Evolutionary conservation across 2,113 vertebrate genomes (phyloP), one percentile per base, ranked within the genome.

Genomic region (Sinocyclocheilus maitianheensis): DNA sequence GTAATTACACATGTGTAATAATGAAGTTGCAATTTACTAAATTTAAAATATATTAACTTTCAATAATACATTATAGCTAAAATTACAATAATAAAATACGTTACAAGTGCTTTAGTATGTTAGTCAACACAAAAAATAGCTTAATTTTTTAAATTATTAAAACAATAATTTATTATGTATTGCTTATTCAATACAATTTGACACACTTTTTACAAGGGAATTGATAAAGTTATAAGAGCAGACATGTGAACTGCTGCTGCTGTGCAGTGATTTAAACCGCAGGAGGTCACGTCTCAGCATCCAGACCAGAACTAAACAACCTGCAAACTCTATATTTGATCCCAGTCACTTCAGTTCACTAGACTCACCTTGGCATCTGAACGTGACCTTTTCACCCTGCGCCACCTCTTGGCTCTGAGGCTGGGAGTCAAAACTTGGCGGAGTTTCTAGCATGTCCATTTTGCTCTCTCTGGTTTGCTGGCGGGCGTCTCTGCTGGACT

Each of bases 361-460:
- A 53, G 43, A 80, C 60, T 96, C 92, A 97, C 96, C 96, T 92
- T 95, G 93, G 87, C 95, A 94, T 84, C 84, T 93, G 93, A 97
- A 97, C 67, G 90, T 92, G 81, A 97, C 91, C 40, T 93, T 90
- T 76, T 95, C 89, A 76, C 94, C 95, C 90, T 96, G 96, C 16
- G 53, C 81, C 84, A 92, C 91, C 88, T 97, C 95, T 89, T 94
- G 94, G 83, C 86, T 96, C 85, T 94, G 91, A 0, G 96, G 96
- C 71, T 86, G 85, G 81, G 88, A 93, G 84, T 95, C 94, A 90
- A 97, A 97, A 37, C 82, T 93, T 48, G 96, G 96, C 0, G 87
- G 60, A 34, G 85, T 80, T 86, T 89, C 91, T 22, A 86, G 26
- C 65, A 30, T 24, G 16, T 89, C 85, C 24, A 81, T 77, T 84